Base-by-base conservation (phyloP, 2,113 vertebrate species). In the Solenodon paradoxus region DNA sequence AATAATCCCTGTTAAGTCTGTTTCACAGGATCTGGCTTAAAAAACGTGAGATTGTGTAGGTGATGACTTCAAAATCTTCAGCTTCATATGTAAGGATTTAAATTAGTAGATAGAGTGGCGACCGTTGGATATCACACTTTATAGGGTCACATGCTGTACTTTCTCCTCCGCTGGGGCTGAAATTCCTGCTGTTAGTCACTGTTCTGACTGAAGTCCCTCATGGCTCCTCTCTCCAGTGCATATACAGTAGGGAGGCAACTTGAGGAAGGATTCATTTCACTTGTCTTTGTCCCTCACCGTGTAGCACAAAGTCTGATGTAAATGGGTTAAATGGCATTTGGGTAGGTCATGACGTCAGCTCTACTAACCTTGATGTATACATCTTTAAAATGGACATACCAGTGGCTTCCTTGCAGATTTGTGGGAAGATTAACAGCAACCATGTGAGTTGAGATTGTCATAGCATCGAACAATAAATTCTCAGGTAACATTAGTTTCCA, bases 1-100 rank as follows among this genome's bases (percentile, higher is more conserved):
- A 90, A 55, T 55, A 92, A 85, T 74, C n/a, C 51, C 20, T 20
- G 8, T 40, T 81, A 15, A 79, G 51, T 9, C 35, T 35, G 15
- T 78, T 83, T 94, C 45, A 71, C 32, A 95, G 69, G 64, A 69
- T 88, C 71, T 90, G 40, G 69, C 84, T 38, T 93, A 42, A 77
- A 83, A 87, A 71, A 68, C 90, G 69, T 9, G 24, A 90, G 69
- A 75, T 89, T 69, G 83, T 22, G 28, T 57, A 61, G 63, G 38
- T 49, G 69, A 87, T 35, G 85, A 63, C 42, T 90, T 93, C 32
- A 55, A 75, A 53, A 63, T 69, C 55, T 61, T 6, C 17, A 71
- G 47, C 28, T 47, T 66, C 13, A 51, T 74, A 69, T 5, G 17
- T 32, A 63, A 94, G 82, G 35, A 85, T 47, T 57, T 57, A 91